A percentile compares a stretch with the other conserved stretches of the same genome.
Conservation (phyloP, 2,888 invertebrate genomes). For the Tortricodes alternella region DNA sequence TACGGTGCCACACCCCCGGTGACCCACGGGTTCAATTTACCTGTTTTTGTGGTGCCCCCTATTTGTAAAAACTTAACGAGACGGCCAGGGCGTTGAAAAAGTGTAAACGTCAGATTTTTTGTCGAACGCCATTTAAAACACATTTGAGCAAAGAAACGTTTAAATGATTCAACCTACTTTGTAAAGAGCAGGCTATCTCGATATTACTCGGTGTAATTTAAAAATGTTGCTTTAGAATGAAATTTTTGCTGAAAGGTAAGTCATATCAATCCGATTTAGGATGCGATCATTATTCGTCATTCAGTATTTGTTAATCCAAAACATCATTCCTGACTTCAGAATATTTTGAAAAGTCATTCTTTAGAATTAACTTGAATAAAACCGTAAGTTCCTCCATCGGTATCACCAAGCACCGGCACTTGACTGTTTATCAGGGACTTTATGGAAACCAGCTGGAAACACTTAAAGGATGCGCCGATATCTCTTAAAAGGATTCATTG, state of each 20-base stretch:
- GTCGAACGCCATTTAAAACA: slow-evolving; percentile 15
- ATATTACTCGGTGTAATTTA: too few species aligned
- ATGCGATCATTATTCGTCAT: too few species aligned
- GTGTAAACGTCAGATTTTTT: slow-evolving; percentile 26
- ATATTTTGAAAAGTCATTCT: too few species aligned
- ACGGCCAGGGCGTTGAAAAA: slow-evolving; percentile 34
- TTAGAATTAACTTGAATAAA: slow-evolving; percentile 21
- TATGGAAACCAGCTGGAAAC: slow-evolving; percentile 67
- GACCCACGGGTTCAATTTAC: slow-evolving; percentile 21
- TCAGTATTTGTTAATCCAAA: too few species aligned
- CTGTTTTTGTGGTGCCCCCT: slow-evolving; percentile 22
- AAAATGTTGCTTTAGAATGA: too few species aligned
- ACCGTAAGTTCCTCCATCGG: slow-evolving; percentile 5
- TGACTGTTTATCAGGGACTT: slow-evolving; percentile 50
- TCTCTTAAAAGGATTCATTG: slow-evolving; percentile 47
- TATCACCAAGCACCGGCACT: slow-evolving; percentile 11
- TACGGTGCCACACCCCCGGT: slow-evolving; percentile 19
- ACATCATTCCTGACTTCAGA: too few species aligned
- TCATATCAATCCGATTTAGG: too few species aligned
- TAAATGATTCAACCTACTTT: background rate
- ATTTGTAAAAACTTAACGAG: slow-evolving; percentile 44
- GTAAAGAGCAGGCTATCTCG: background rate
- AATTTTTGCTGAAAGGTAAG: too few species aligned
- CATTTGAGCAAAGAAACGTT: slow-evolving; percentile 9
- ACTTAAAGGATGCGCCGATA: slow-evolving; percentile 64